These are phyloP conservation scores for Lepidostoma basale DNA, from an alignment of 1,140 invertebrate species.

Conservation along the genomic window DNA sequence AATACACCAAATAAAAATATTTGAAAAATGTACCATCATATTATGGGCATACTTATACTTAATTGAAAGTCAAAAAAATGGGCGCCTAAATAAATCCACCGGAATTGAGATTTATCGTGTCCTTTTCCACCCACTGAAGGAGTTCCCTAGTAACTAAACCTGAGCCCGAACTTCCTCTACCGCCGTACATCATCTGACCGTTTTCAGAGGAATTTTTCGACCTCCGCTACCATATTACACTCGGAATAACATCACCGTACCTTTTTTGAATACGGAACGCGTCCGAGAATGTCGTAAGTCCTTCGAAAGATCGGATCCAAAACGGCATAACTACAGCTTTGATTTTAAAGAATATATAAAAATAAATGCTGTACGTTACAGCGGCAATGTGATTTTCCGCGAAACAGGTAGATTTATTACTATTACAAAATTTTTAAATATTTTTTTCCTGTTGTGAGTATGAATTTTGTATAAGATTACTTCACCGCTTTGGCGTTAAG, in stretches of 20 bases:
- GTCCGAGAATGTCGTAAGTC: conserved; percentile 30
- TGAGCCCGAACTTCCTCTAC: conserved; percentile 10
- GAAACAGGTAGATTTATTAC: too few relatives aligned
- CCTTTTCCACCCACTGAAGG: conserved; percentile 17
- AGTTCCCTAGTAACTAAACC: conserved; percentile 25
- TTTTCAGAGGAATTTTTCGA: conserved; percentile 20
- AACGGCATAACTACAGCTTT: too few relatives aligned
- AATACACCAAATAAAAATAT: too few relatives aligned
- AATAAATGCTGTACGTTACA: too few relatives aligned
- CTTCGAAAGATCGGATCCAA: neutral
- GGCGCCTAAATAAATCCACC: conserved; percentile 17
- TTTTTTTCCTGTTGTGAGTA: too few relatives aligned
- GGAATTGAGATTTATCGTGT: conserved; percentile 20
- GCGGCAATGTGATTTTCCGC: too few relatives aligned
- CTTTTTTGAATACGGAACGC: conserved; percentile 29
- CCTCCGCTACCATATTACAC: conserved; percentile 34
- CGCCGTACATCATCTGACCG: conserved; percentile 20
- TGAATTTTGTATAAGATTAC: too few relatives aligned
- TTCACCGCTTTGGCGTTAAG: too few relatives aligned
- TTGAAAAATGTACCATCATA: too few relatives aligned
- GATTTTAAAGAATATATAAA: too few relatives aligned
- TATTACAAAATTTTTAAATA: too few relatives aligned
- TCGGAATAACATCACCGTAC: conserved; percentile 32
- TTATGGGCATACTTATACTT: too few relatives aligned
- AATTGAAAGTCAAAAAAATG: conserved; percentile 21